Percentiles rank a stretch among this genome's conserved stretches.
Conservation (phyloP, 2,797 vertebrate genomes). For the Platalea minor region DNA sequence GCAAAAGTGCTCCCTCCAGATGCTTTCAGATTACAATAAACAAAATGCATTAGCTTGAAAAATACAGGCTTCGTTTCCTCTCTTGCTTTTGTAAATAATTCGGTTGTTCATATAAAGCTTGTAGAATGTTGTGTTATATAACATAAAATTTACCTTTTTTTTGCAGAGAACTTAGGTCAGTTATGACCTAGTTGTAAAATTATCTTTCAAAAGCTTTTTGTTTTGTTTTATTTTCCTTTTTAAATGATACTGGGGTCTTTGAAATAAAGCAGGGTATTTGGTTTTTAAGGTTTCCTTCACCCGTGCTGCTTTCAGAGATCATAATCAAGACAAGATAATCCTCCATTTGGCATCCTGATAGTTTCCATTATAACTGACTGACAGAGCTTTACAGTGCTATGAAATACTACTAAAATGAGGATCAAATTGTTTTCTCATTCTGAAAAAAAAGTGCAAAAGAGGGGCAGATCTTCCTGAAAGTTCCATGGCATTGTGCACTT, state of each 20-base stretch:
- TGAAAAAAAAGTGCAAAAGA: not conserved
- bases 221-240: not conserved
- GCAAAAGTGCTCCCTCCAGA: constrained; percentile 28
- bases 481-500: not conserved
- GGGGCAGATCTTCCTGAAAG: not conserved
- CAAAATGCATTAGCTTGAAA: constrained; percentile 45
- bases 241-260: not conserved
- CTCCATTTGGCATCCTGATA: constrained; percentile 25
- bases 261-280: not conserved
- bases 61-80: not conserved
- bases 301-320: not conserved
- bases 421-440: not conserved
- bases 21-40: constrained; percentile 45
- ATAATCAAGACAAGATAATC: constrained; percentile 26
- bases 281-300: not conserved
- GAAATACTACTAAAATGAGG: not conserved
- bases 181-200: not conserved
- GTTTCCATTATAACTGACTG: constrained; percentile 16
- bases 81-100: constrained; percentile 25
- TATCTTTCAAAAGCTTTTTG: not conserved
- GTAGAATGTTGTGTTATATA: not conserved
- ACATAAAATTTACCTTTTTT: not conserved
- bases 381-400: not conserved
- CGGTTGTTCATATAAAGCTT: not conserved
- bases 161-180: not conserved